These are phyloP conservation scores for Fukomys damarensis DNA, from an alignment of 2,113 vertebrate species.

Conservation along the genomic window DNA sequence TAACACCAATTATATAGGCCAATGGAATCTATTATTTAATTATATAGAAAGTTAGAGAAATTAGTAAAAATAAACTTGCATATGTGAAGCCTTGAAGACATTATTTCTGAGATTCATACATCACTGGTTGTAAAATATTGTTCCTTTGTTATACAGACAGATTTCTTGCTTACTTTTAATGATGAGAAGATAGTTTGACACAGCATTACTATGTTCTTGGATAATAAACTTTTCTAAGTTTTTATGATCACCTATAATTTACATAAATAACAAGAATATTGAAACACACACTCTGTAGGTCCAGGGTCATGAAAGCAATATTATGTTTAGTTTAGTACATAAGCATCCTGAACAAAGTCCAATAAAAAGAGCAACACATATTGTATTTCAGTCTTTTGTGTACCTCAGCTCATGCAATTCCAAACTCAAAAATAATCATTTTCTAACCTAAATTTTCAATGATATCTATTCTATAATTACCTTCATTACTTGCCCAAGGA, in stretches of 20 bases:
- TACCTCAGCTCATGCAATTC: neutral
- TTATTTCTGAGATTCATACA: neutral
- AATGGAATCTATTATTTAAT: neutral
- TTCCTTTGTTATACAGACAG: neutral
- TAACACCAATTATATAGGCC: neutral
- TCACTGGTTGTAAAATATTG: neutral
- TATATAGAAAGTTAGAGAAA: neutral
- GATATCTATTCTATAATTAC: neutral
- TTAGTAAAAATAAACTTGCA: neutral
- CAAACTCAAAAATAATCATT: neutral
- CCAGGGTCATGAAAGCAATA: neutral
- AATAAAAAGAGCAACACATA: neutral
- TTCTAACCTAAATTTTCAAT: neutral
- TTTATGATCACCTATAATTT: conserved; percentile 3
- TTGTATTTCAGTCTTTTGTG: neutral
- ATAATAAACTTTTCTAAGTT: conserved; percentile 44
- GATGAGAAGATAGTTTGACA: conserved; percentile 34
- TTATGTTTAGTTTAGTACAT: neutral
- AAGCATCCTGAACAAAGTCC: neutral
- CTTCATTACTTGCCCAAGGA: neutral
- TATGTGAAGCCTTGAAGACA: neutral
- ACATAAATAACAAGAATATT: conserved; percentile 9
- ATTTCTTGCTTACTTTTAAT: neutral
- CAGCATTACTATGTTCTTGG: neutral
- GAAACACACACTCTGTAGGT: neutral